Evolutionary conservation across 2,888 invertebrate species (phyloP), one percentile per base, ranked within the genome.

Genomic region (Drosophila nr. perissopoda): DNA sequence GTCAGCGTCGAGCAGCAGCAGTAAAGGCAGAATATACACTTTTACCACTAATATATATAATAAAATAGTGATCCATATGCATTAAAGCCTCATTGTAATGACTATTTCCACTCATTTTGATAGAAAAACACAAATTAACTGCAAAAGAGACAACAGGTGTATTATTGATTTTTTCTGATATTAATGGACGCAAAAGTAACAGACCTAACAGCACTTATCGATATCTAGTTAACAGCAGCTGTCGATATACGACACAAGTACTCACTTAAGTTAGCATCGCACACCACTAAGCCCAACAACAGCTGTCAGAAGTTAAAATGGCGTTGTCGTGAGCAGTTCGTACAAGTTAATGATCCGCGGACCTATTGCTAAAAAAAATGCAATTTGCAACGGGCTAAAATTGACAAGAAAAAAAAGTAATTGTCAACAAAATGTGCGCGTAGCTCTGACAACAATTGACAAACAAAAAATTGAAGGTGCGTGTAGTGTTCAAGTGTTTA

Each of bases 291-390:
- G 16, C 10, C 49, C 33, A 70, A 79, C 56, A 56, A 75, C 77
- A 77, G 77, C 77, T 77, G 77, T 70, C 77, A 88, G 78, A 87
- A 82, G 81, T 81, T 79, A 91, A 90, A 90, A 91, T 90, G 89
- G 87, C 88, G 90, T 87, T 82, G 77, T 77, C 70, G 74, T 74
- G 76, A 75, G 76, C 56, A 79, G 71, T 59, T 66, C 68, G 74
- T 71, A 75, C 53, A 29, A 56, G 42, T 70, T 59, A 40, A 59
- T 68, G 61, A 63, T 59, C 71, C 74, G 82, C 75, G 42, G 33
- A 13, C n/a, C 21, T 38, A 58, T 68, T 59, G 46, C 57, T 57
- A 61, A 63, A 70, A 63, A 75, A 82, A 77, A 78, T 80, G 76
- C 65, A 76, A 80, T 81, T 79, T 72, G 58, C 73, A 52, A 57